These are phyloP conservation scores for Bufo bufo DNA, from an alignment of 2,113 vertebrate species.

Conservation along the genomic window DNA sequence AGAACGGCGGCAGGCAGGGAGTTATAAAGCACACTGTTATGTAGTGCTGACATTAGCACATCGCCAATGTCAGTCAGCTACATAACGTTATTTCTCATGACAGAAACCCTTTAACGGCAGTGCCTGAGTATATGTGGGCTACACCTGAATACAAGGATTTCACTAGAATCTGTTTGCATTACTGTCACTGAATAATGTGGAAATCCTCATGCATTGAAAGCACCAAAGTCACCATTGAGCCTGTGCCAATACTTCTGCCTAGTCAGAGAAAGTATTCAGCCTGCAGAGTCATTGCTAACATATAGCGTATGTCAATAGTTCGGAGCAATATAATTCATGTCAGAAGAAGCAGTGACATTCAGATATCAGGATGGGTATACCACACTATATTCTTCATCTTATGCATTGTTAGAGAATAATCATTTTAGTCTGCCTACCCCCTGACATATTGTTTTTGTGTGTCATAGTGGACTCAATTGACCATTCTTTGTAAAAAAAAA, in stretches of 20 bases:
- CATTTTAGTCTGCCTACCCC: too few species aligned
- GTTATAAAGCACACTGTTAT: too few species aligned
- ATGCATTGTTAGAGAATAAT: not conserved
- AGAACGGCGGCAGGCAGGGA: too few species aligned
- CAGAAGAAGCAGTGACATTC: not conserved
- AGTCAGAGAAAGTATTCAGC: conserved; percentile 48
- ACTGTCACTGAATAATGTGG: conserved; percentile 26
- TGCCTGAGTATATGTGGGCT: not conserved
- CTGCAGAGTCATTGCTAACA: conserved; percentile 49
- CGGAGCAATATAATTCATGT: not conserved
- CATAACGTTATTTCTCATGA: too few species aligned
- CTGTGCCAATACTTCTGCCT: conserved; percentile 40
- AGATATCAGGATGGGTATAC: conserved; percentile 7
- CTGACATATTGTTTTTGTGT: too few species aligned
- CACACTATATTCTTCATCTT: not conserved
- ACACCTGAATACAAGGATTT: conserved; percentile 16
- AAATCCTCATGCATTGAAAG: conserved; percentile 38
- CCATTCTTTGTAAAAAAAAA: too few species aligned
- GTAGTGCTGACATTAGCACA: too few species aligned
- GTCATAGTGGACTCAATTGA: too few species aligned
- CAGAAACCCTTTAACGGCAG: not conserved
- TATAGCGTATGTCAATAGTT: not conserved
- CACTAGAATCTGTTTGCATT: conserved; percentile 45
- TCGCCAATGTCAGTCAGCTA: too few species aligned
- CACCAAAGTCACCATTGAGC: conserved; percentile 38